Conservation (phyloP, 2,888 invertebrate genomes). For the Acanthopleura granulata region DNA sequence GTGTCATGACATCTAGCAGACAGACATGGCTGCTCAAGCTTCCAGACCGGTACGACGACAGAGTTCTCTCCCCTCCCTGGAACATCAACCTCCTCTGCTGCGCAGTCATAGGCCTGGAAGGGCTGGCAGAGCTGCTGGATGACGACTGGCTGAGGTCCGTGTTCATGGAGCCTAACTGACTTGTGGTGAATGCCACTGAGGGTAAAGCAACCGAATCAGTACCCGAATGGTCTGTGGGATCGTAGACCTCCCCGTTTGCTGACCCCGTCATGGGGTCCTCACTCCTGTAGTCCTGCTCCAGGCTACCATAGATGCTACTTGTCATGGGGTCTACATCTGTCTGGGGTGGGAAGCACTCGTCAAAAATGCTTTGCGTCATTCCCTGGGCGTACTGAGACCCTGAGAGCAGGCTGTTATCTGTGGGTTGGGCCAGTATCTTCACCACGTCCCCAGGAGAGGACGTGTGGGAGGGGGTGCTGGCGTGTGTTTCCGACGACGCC, state of each 20-base stretch:
- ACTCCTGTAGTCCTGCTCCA: constrained; percentile 55
- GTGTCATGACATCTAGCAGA: constrained; percentile 81
- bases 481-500: neutral
- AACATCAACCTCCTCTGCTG: constrained; percentile 21
- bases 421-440: neutral
- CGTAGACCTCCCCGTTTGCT: constrained; percentile 29
- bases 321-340: constrained; percentile 55
- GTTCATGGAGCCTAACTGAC: neutral
- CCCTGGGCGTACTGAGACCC: constrained; percentile 8
- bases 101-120: constrained; percentile 12
- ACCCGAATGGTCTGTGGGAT: constrained; percentile 32
- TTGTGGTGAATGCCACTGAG: constrained; percentile 16
- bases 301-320: constrained; percentile 62
- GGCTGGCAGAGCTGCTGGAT: neutral
- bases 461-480: neutral
- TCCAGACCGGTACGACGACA: neutral
- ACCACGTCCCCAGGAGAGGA: constrained; percentile 3
- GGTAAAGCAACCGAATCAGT: neutral
- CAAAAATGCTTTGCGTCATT: constrained; percentile 51
- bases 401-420: neutral
- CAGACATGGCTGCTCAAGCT: constrained; percentile 67
- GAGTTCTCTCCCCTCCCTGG: neutral
- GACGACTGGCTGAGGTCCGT: neutral
- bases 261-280: constrained; percentile 27
- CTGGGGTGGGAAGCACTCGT: constrained; percentile 41